phyloP scores from a whole-genome alignment of 1,140 invertebrate species.

The Drosophila insularis region DNA sequence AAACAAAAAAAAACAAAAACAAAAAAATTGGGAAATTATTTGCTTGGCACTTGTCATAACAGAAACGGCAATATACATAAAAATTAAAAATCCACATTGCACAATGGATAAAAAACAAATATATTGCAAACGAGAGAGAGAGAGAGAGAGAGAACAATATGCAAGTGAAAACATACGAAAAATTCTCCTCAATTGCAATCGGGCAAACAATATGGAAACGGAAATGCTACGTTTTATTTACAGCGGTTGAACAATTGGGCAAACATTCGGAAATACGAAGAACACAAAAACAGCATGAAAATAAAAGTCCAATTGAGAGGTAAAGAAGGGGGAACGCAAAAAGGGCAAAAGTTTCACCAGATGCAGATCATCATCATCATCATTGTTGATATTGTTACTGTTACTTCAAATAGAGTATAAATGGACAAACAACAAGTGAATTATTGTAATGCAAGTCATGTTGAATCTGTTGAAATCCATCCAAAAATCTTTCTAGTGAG shows the following conservation, averaged over 20 bases:
- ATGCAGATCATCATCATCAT: background rate
- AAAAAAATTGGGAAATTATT: slow-evolving; percentile 21
- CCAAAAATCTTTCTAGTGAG: background rate
- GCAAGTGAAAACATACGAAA: slow-evolving; percentile 63
- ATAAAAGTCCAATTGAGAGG: background rate
- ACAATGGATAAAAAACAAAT: slow-evolving; percentile 38
- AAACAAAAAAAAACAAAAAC: background rate
- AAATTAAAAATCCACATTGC: slow-evolving; percentile 64
- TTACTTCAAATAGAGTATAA: slow-evolving; percentile 13
- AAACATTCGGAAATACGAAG: slow-evolving; percentile 40
- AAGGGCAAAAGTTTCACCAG: background rate
- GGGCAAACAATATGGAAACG: slow-evolving; percentile 48
- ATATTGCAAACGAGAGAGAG: slow-evolving; percentile 4
- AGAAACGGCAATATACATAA: slow-evolving; percentile 26
- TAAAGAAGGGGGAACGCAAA: too few relatives aligned
- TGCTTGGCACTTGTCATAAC: slow-evolving; percentile 59
- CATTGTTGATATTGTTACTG: slow-evolving; percentile 13
- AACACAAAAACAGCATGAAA: background rate
- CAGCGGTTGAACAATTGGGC: slow-evolving; percentile 63
- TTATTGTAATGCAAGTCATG: slow-evolving; percentile 39
- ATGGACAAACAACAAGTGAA: slow-evolving; percentile 41
- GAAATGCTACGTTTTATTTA: slow-evolving; percentile 66
- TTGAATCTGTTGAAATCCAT: background rate
- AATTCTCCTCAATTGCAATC: slow-evolving; percentile 66
- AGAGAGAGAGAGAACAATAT: background rate